Base-by-base conservation (phyloP, 2,113 vertebrate genomes). In the Otocyon megalotis region DNA sequence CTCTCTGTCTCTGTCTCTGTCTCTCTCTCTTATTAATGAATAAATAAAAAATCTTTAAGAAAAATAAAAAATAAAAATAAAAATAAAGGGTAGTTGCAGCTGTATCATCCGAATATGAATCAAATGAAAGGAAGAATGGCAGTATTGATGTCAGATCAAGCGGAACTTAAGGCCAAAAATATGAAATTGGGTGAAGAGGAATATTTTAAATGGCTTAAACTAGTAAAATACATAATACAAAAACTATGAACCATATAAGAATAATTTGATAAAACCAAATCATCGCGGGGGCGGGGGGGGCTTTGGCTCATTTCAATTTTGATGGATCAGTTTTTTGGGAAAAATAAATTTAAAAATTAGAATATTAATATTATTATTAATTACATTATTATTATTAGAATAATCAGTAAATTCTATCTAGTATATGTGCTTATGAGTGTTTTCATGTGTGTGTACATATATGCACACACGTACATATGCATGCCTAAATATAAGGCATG, bases 221-320 rank as follows among this genome's bases (percentile, higher is more conserved):
- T 26, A 92, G 14, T 30, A 88, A 97, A 93, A 71, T n/a, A 74
- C 6, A 37, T 50, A 65, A 54, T 35, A 35, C 4, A 50, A 82
- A 92, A 96, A 62, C 13, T 74, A 30, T 60, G 43, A 81, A 58
- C 30, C 16, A 63, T 50, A 0, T 60, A 91, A 76, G 48, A 77
- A 88, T 76, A 89, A 67, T 87, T 90, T 69, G 14, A 67, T 87
- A 71, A 94, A 81, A 74, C 5, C 53, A 89, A 72, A 82, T 83
- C 35, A 81, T 24, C 7, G 69, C 19, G 67, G 60, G 37, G 14
- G 50, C n/a, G 50, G 67, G 60, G 37, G 14, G 50, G 37, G 50
- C 1, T 54, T 94, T 60, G 32, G 6, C 20, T 81, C 43, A 85
- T 15, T 53, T 24, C 71, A 16, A 74, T 53, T 91, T 13, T 24